Percentiles rank a stretch among this genome's conserved stretches.
Conservation (phyloP, 2,888 invertebrate species). For the Tenthredo mesomela region DNA sequence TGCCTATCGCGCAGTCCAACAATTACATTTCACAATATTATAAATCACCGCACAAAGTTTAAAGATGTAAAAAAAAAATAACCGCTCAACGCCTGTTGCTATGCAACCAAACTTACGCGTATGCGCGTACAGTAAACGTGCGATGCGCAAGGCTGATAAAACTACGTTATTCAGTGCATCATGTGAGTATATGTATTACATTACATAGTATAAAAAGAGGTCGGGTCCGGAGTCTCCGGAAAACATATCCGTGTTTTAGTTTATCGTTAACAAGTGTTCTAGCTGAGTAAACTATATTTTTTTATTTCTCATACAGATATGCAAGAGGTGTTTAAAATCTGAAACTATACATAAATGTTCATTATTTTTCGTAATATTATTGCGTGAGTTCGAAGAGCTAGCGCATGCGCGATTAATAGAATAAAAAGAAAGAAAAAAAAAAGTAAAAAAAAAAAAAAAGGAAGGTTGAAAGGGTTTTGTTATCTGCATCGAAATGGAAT, state of each 20-base stretch:
- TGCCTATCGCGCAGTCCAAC: not conserved
- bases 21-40: not conserved
- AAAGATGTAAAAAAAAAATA: not conserved
- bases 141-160: not conserved
- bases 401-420: not conserved
- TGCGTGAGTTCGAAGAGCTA: not conserved
- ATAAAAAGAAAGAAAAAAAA: not conserved
- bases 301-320: too few species aligned
- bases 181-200: not conserved
- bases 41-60: not conserved
- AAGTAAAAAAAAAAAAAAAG: not conserved
- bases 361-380: not conserved
- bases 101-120: constrained; percentile 2
- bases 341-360: not conserved
- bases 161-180: not conserved
- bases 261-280: not conserved
- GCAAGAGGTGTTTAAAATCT: not conserved
- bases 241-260: too few species aligned
- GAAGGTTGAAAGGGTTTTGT: constrained; percentile 20
- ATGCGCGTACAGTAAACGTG: not conserved
- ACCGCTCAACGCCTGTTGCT: not conserved
- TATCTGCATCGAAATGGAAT: constrained; percentile 28
- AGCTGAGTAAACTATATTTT: not conserved
- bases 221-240: not conserved
- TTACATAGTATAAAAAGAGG: not conserved